Conservation (phyloP, 1,140 invertebrate genomes). For the Diuraphis noxia region DNA sequence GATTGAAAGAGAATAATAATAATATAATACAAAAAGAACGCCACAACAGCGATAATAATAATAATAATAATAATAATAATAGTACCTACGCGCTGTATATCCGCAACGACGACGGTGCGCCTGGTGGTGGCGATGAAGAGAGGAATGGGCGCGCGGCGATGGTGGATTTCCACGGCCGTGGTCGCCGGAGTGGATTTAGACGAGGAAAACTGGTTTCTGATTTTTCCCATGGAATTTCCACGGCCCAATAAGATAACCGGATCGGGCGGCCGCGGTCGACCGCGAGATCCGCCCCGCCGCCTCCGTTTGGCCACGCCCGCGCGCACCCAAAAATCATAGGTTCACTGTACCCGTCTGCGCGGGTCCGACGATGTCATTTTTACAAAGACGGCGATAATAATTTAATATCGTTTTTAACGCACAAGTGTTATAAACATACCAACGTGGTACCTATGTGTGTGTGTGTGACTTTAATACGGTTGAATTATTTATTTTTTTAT, state of each 20-base stretch:
- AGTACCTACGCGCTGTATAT: neutral
- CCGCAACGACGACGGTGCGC: no score
- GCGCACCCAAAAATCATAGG: conserved; percentile 22
- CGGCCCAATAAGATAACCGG: conserved; percentile 53
- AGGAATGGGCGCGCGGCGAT: neutral
- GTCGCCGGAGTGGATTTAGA: neutral
- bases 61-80: neutral
- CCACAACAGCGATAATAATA: neutral
- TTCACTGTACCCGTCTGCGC: conserved; percentile 48
- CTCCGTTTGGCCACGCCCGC: conserved; percentile 46
- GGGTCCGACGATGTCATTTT: neutral
- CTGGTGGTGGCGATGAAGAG: neutral
- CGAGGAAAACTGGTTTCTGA: conserved; percentile 38
- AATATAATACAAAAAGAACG: neutral
- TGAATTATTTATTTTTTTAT: neutral
- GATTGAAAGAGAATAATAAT: neutral
- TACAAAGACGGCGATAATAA: neutral
- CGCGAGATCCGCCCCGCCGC: conserved; percentile 46
- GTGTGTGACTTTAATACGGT: no score
- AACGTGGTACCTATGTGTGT: neutral
- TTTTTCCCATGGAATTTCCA: conserved; percentile 49
- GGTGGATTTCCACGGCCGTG: neutral
- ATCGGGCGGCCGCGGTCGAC: conserved; percentile 38
- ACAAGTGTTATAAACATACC: neutral
- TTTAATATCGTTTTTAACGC: neutral